Base-by-base conservation (phyloP, 2,888 invertebrate species). In the Cyclophora punctaria region DNA sequence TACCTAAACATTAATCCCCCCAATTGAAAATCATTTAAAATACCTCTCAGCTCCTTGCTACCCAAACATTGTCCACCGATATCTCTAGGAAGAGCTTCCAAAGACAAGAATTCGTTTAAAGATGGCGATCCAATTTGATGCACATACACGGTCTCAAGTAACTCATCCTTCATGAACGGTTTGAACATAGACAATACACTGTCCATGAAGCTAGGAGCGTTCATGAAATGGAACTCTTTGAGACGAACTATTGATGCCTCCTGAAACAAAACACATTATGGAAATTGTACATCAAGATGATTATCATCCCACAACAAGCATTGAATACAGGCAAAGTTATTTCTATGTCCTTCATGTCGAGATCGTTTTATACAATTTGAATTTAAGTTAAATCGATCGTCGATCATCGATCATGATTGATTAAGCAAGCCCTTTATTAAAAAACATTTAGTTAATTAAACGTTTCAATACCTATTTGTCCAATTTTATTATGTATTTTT, bases 161-260 rank as follows among this genome's bases (percentile, higher is more conserved):
- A 71, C 58, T 92, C 92, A 57, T 92, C 91, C 64, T 93, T 93
- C 91, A 94, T 91, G 60, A 94, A 93, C 0, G 94, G 93, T 65
- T 84, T 91, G 75, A 93, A 89, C 70, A 94, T 78, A 1, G 90
- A 88, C 64, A 94, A 63, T 47, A 94, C 83, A 66, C 91, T 90
- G 59, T 94, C 94, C 77, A 93, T 90, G 54, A 93, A 91, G 2
- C 90, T 87, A 3, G 92, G 91, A 5, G 92, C 90, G 62, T 94
- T 93, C 50, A 93, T 84, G 53, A 93, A 93, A 66, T 94, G 93
- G 43, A 94, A 86, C 3, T 92, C 93, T 61, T 91, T 90, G 4
- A 94, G 79, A 6, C 69, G 67, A n/a, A 78, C 69, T 52, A 80
- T 92, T 77, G 92, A 88, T 1, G 90, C 93, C 73, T 93, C 93